Conservation (phyloP, 2,113 vertebrate species). For the Indicator maculatus region DNA sequence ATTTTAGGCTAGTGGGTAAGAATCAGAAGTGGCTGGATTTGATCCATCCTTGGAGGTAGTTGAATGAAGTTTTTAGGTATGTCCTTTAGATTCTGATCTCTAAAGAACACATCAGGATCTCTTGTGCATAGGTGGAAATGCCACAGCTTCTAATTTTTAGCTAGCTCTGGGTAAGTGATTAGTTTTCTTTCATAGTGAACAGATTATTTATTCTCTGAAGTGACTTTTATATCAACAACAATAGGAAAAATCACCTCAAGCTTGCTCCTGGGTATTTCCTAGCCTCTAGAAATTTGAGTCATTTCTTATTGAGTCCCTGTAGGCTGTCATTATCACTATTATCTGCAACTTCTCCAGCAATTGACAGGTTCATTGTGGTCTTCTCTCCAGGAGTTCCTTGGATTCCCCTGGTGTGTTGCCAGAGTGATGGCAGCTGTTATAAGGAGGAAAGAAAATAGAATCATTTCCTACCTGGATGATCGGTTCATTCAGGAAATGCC, state of each 20-base stretch:
- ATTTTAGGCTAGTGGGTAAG: not conserved
- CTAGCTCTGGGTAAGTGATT: not conserved
- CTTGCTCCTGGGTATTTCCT: not conserved
- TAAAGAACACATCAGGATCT: not conserved
- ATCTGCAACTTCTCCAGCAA: not conserved
- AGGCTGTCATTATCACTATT: not conserved
- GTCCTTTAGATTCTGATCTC: not conserved
- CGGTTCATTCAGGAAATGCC: conserved; percentile 29
- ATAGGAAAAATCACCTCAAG: not conserved
- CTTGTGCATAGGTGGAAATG: not conserved
- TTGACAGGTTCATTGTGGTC: not conserved
- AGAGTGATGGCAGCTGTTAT: not conserved
- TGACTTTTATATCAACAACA: not conserved
- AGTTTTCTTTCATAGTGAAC: not conserved
- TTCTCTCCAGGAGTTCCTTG: not conserved
- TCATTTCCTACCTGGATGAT: conserved; percentile 38
- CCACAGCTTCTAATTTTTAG: not conserved
- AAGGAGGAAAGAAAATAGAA: conserved; percentile 2
- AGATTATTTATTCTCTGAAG: not conserved
- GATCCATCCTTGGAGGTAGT: not conserved
- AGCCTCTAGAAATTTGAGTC: not conserved
- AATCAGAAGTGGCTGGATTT: not conserved
- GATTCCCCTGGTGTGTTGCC: not conserved
- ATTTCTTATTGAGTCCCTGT: not conserved
- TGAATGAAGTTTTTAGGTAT: not conserved